Conservation (phyloP, 2,888 invertebrate genomes). For the Seira ritae region DNA sequence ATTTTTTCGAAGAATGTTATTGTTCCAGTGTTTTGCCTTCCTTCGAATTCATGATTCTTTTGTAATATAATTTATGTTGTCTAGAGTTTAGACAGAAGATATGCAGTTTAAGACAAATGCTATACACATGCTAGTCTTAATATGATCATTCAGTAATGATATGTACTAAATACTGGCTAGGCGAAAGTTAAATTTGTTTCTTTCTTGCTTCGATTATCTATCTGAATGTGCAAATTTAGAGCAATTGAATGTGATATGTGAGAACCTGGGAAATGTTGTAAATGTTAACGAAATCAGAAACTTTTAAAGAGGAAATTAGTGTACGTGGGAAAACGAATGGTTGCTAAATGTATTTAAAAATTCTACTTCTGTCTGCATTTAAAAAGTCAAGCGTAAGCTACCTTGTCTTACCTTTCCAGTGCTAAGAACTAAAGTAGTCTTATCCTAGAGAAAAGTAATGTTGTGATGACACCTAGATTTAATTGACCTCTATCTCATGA, state of each 20-base stretch:
- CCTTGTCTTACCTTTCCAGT: too few species aligned
- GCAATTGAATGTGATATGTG: conserved; percentile 60
- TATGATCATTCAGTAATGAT: conserved; percentile 54
- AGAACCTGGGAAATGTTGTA: conserved; percentile 50
- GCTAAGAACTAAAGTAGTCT: too few species aligned
- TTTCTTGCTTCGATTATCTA: not conserved
- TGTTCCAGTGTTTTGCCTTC: too few species aligned
- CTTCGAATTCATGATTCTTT: too few species aligned
- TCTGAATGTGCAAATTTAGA: conserved; percentile 43
- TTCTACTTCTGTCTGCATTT: too few species aligned
- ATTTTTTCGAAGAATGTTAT: too few species aligned
- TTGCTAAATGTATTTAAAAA: conserved; percentile 20
- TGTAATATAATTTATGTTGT: too few species aligned
- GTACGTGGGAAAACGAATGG: not conserved
- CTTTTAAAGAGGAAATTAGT: not conserved
- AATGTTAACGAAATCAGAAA: not conserved
- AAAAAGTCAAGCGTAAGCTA: too few species aligned
- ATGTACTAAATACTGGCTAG: not conserved
- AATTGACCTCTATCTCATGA: too few species aligned
- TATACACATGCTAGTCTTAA: conserved; percentile 62
- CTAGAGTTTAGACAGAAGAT: not conserved
- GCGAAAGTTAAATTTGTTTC: not conserved
- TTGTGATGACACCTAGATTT: too few species aligned
- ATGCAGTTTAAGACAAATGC: conserved; percentile 37
- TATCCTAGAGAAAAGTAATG: too few species aligned